Evolutionary conservation across 1,140 invertebrate species (phyloP), one percentile per base, ranked within the genome.

Genomic region (Yoshiicerus persimilis): DNA sequence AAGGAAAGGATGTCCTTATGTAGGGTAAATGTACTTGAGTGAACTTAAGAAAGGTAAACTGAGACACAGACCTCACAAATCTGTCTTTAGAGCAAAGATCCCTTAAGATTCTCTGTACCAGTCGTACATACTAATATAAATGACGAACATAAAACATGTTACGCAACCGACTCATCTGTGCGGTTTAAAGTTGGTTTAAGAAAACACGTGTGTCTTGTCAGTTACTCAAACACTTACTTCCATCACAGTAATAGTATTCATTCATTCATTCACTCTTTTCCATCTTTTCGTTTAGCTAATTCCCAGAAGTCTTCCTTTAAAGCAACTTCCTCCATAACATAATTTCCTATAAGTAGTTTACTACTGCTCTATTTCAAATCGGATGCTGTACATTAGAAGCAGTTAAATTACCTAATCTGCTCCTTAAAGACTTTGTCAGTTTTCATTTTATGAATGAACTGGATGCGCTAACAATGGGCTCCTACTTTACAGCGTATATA

Each of bases 371-470:
- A 20, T 34, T 38, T 36, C 16, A 38, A 36, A 11, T 25, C 8
- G 64, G 64, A n/a, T 27, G 64, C 64, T 36, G 6, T 34, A 23
- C n/a, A 32, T 38, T 36, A 80, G 34, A 20, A 36, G 5, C 11
- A 80, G 75, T 80, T 34, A 80, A 80, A 80, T 80, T 80, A 20
- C 32, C 32, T 80, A 80, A 80, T 80, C 75, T 80, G 75, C 23
- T 80, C 75, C 34, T 16, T 38, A 80, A 80, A 80, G 75, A 34
- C 32, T 80, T 34, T 36, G 32, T 34, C 30, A 80, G 32, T 80
- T 77, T 80, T 32, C 32, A 70, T 70, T 27, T 25, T 27, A n/a
- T 70, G 64, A 80, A 30, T 6, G 75, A 34, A 38, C 20, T 23
- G 1, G 38, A 80, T 77, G 32, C 11, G 20, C 27, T 36, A 38